A percentile compares a stretch with the other conserved stretches of the same genome.
Evolutionary conservation across 1,140 invertebrate species (phyloP).

Genomic region (Pseudomyrmex flavicornis): DNA sequence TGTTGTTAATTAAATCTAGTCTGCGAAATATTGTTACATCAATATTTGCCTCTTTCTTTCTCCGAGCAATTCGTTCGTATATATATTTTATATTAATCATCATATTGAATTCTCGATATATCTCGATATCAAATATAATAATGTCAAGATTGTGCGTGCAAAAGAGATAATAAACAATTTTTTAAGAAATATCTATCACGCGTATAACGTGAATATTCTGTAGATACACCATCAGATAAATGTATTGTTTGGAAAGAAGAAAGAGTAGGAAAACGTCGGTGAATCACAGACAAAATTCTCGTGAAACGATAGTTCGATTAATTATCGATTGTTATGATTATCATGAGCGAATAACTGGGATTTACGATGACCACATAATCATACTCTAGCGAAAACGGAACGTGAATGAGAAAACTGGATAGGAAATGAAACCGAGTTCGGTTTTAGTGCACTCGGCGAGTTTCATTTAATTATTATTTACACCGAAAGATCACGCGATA

Average conservation of each 20-base stretch:
- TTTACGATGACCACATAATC: conserved; percentile 80
- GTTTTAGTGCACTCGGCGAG: conserved; percentile 69
- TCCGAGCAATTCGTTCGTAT: neutral
- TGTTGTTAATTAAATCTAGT: conserved; percentile 10
- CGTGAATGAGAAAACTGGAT: conserved; percentile 1
- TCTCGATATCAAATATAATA: too few species aligned
- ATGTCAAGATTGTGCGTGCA: too few species aligned
- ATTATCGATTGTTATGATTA: conserved; percentile 81
- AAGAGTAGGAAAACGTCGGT: neutral
- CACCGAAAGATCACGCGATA: conserved; percentile 78
- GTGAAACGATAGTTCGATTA: conserved; percentile 67
- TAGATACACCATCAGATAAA: neutral
- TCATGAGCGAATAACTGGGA: conserved; percentile 80
- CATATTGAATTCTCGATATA: too few species aligned
- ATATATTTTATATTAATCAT: too few species aligned
- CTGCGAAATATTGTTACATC: neutral
- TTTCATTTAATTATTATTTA: conserved; percentile 83
- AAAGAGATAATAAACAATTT: neutral
- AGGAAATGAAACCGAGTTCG: conserved; percentile 63
- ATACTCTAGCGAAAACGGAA: conserved; percentile 2
- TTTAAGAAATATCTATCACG: too few species aligned
- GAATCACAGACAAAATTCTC: conserved; percentile 23
- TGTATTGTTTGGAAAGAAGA: neutral
- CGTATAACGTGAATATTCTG: too few species aligned
- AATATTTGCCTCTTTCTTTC: neutral